These are phyloP conservation scores for Lagocephalus sceleratus DNA, from an alignment of 2,797 vertebrate species.

Conservation along the genomic window DNA sequence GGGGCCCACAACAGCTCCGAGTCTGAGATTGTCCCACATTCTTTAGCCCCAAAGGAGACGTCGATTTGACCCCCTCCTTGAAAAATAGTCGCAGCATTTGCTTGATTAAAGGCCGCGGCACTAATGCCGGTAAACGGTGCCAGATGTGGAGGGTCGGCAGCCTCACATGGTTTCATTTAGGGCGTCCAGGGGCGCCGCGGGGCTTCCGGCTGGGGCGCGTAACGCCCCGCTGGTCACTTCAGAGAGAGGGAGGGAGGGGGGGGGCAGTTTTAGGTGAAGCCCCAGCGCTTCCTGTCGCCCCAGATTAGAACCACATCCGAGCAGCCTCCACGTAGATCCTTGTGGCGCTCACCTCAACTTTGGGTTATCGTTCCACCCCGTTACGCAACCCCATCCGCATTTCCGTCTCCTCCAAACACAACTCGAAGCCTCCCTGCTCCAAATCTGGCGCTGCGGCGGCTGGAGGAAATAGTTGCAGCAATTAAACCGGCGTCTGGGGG, in stretches of 20 bases:
- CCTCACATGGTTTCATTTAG: slow-evolving; percentile 55
- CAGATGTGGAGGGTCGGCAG: slow-evolving; percentile 57
- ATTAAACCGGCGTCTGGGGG: slow-evolving; percentile 47
- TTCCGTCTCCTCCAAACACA: slow-evolving; percentile 36
- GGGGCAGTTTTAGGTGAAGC: not conserved
- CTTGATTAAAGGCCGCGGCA: slow-evolving; percentile 62
- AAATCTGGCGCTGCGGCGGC: slow-evolving; percentile 30
- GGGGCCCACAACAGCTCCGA: not conserved
- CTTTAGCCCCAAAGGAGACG: slow-evolving; percentile 11
- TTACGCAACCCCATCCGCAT: slow-evolving; percentile 57
- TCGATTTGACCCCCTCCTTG: slow-evolving; percentile 11
- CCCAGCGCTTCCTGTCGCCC: not conserved
- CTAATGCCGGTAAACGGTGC: slow-evolving; percentile 65
- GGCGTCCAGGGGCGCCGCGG: slow-evolving; percentile 4
- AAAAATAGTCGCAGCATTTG: slow-evolving; percentile 26
- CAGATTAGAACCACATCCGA: not conserved
- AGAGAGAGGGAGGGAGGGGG: too few relatives aligned
- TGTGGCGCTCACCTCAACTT: too few relatives aligned
- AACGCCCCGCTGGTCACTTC: not conserved
- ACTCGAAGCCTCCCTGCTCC: slow-evolving; percentile 34
- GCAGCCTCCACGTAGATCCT: too few relatives aligned
- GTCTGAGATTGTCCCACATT: slow-evolving; percentile 27
- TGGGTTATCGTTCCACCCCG: slow-evolving; percentile 13
- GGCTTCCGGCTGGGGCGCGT: slow-evolving; percentile 11
- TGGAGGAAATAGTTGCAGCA: slow-evolving; percentile 20